phyloP scores from a whole-genome alignment of 2,113 vertebrate genomes.

The Aramus guarauna region DNA sequence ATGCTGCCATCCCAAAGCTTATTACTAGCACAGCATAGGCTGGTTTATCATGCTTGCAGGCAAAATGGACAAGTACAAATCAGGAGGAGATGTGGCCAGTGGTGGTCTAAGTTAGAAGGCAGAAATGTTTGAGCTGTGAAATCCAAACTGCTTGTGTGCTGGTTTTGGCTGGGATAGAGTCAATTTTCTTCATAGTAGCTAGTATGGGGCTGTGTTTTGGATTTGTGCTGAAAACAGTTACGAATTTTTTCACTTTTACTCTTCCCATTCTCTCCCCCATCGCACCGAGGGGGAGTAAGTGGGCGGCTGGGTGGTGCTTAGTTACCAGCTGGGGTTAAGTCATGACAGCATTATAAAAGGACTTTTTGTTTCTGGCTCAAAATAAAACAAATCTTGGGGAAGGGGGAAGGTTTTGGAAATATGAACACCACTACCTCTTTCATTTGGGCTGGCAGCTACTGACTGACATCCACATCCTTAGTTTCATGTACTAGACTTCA shows the following conservation, averaged over 20 bases:
- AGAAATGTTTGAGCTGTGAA: neutral
- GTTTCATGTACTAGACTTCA: neutral
- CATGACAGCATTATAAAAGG: neutral
- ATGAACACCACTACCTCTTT: neutral
- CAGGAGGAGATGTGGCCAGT: neutral
- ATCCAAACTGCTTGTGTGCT: neutral
- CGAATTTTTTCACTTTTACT: too few relatives aligned
- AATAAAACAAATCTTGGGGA: neutral
- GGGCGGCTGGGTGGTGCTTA: too few relatives aligned
- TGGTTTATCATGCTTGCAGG: neutral
- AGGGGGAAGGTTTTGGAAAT: neutral
- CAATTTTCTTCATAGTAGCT: too few relatives aligned
- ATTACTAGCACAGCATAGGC: neutral
- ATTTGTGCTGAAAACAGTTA: too few relatives aligned
- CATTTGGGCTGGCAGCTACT: neutral
- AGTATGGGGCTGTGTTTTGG: too few relatives aligned
- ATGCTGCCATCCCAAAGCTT: neutral
- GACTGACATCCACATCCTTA: neutral
- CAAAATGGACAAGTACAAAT: neutral
- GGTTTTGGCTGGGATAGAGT: too few relatives aligned
- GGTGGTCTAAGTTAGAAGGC: neutral
- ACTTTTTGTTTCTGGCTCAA: neutral
- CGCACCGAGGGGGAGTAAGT: too few relatives aligned
- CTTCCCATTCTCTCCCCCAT: too few relatives aligned
- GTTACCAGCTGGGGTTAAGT: too few relatives aligned